Conservation (phyloP, 2,797 vertebrate species). For the Gymnocypris eckloni region DNA sequence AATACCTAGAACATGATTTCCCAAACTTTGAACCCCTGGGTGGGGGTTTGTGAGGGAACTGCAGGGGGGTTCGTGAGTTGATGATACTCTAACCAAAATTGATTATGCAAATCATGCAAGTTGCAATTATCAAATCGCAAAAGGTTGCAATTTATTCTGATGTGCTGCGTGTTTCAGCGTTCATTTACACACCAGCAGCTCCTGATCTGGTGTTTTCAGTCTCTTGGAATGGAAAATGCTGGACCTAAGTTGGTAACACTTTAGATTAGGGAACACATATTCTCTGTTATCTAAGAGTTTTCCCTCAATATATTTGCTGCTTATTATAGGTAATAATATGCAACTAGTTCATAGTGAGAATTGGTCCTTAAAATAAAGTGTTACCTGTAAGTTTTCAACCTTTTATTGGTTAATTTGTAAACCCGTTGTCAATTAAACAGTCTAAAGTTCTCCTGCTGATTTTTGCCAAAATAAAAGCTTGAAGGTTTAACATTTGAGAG, state of each 20-base stretch:
- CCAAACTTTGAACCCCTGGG: background rate
- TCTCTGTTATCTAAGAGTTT: background rate
- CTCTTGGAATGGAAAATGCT: background rate
- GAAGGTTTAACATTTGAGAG: background rate
- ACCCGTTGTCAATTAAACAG: background rate
- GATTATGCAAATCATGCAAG: no score
- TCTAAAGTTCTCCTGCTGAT: background rate
- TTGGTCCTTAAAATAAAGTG: background rate
- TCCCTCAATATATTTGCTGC: background rate
- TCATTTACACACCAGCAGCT: background rate
- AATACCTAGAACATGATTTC: background rate
- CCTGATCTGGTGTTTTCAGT: background rate
- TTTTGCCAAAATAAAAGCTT: background rate
- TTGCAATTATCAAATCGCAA: background rate
- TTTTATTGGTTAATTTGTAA: background rate
- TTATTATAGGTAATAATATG: background rate
- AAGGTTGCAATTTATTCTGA: background rate
- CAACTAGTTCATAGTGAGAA: background rate
- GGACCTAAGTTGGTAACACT: background rate
- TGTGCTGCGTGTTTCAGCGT: background rate
- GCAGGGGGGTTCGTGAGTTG: background rate
- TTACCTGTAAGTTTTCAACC: background rate
- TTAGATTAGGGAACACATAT: background rate
- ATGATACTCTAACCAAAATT: background rate
- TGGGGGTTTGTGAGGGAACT: background rate